A percentile compares a stretch with the other conserved stretches of the same genome.
Evolutionary conservation across 2,113 vertebrate species (phyloP).

Genomic region (Triplophysa tibetana): DNA sequence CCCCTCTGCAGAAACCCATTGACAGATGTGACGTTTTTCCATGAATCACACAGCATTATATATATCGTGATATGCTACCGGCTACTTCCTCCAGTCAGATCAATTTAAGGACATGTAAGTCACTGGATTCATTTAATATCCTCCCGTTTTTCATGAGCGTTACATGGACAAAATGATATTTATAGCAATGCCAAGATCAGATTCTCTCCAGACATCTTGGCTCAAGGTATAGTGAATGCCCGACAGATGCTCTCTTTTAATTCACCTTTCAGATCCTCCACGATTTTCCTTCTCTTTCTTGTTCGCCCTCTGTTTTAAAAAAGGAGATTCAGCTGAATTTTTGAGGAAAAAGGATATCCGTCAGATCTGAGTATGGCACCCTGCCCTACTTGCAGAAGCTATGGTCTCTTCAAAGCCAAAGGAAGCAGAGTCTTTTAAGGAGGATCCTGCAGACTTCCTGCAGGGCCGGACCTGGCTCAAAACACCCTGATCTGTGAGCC

Average conservation of each 20-base stretch:
- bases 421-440: constrained; percentile 77
- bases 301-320: constrained; percentile 58
- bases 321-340: constrained; percentile 60
- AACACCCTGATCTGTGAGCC: constrained; percentile 35
- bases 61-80: constrained; percentile 15
- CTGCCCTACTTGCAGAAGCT: constrained; percentile 70
- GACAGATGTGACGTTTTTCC: constrained; percentile 15
- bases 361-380: constrained; percentile 73
- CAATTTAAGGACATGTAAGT: constrained; percentile 61
- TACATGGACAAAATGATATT: constrained; percentile 72
- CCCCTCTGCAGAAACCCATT: constrained; percentile 20
- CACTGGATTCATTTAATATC: constrained; percentile 74
- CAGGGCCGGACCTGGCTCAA: constrained; percentile 60
- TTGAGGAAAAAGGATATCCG: constrained; percentile 76
- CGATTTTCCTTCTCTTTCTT: constrained; percentile 71
- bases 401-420: constrained; percentile 75
- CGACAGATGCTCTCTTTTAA: constrained; percentile 70
- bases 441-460: constrained; percentile 77
- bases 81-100: constrained; percentile 27
- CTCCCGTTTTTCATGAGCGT: constrained; percentile 71
- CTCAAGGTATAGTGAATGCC: constrained; percentile 70
- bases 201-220: constrained; percentile 85
- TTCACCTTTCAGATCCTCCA: constrained; percentile 29
- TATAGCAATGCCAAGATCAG: constrained; percentile 75
- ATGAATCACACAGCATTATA: constrained; percentile 25